Base-by-base conservation (phyloP, 1,140 invertebrate species). In the Melipona quadrifasciata region DNA sequence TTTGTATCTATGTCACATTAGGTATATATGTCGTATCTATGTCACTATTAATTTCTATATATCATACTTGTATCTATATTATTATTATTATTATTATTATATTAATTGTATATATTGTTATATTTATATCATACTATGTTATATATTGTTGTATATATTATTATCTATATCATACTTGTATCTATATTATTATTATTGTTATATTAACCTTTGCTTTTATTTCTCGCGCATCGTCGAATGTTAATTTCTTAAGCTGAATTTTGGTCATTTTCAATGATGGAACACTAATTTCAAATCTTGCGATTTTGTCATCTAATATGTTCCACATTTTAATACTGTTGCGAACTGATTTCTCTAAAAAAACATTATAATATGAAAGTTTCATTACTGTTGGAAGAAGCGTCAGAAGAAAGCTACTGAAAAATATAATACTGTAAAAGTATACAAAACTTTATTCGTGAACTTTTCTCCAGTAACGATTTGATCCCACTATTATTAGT, bases 181-280 rank as follows among this genome's bases (percentile, higher is more conserved):
- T 47, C 39, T 47, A 47, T 6, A 47, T 47, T 8, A 6, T 47
- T 47, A 47, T 31, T 31, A 47, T 47, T 10, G 39, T 47, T 47
- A 47, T 6, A 10, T 47, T 0, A 53, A 91, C 92, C 85, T 90
- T 89, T 31, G 53, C 27, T 65, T 90, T 92, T 12, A 91, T 87
- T 81, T 80, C 27, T 1, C 79, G 24, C 2, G 82, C 86, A 53
- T 78, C 80, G 17, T 91, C 81, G 24, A 70, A 92, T 16, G 83
- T 92, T 24, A 92, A 79, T n/a, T 65, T 76, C 4, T 8, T 24
- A 11, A 83, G 61, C 8, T 87, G 51, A 31, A 47, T 0, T 21
- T 86, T 72, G 12, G 86, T 80, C 51, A 92, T 58, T 6, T 85
- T 21, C 14, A 93, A 24, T 21, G 77, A 47, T 27, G 88, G 87